A percentile compares a stretch with the other conserved stretches of the same genome.
phyloP scores from a whole-genome alignment of 2,797 vertebrate species.

The Denticeps clupeoides region DNA sequence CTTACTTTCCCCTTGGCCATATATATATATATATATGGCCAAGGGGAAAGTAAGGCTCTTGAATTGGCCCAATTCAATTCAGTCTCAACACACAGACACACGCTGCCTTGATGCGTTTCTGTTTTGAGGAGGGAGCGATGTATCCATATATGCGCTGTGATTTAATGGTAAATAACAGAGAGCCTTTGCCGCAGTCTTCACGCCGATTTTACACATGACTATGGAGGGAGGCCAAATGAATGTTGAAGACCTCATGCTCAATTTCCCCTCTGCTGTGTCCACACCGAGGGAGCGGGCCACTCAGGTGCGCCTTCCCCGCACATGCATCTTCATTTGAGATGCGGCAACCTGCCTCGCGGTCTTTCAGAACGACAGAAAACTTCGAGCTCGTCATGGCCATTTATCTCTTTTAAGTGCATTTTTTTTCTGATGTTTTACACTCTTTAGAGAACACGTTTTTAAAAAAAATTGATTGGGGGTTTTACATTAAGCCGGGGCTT shows the following conservation, averaged over 20 bases:
- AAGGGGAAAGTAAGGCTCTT: too few species aligned
- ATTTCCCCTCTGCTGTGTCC: conserved; percentile 6
- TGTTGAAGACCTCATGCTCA: conserved; percentile 10
- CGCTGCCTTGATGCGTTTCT: too few species aligned
- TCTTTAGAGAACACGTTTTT: conserved; percentile 31
- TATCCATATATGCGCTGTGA: too few species aligned
- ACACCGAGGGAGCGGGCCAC: conserved; percentile 7
- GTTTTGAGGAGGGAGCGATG: too few species aligned
- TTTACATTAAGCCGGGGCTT: conserved; percentile 48
- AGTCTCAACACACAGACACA: too few species aligned
- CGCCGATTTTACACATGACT: not conserved
- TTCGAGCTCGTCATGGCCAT: conserved; percentile 42
- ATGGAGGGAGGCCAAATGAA: conserved; percentile 4
- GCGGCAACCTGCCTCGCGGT: not conserved
- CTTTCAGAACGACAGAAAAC: conserved; percentile 3
- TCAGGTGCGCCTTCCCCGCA: conserved; percentile 24
- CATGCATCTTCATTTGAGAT: conserved; percentile 43
- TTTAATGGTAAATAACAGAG: conserved; percentile 12
- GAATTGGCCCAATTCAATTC: too few species aligned
- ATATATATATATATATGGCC: too few species aligned
- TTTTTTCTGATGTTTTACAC: conserved; percentile 10
- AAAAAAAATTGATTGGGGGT: conserved; percentile 71
- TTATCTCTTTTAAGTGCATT: conserved; percentile 33
- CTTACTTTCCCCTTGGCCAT: not conserved
- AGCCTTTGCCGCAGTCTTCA: not conserved